Base-by-base conservation (phyloP, 2,888 invertebrate genomes). In the Xestia c-nigrum region DNA sequence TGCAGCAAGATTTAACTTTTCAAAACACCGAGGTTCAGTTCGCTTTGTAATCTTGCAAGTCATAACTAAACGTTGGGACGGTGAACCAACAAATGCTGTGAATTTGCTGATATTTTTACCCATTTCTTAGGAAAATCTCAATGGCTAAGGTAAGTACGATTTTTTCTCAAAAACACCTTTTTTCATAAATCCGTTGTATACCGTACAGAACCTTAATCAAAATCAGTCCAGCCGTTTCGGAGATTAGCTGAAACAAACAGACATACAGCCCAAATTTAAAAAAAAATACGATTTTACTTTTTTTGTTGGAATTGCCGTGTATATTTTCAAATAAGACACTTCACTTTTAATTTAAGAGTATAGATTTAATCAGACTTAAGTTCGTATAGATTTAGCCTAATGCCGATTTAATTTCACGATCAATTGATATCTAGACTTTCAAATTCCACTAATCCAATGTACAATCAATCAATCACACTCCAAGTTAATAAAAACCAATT, bases 1-100 rank as follows among this genome's bases (percentile, higher is more conserved):
- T 81, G 85, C 86, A 87, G 80, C 50, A 78, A 86, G 87, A 88
- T 90, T 89, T 88, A 89, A 90, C 87, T 90, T 89, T 86, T 85
- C 80, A 88, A 88, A 84, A 86, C 86, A 79, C 76, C 19, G 75
- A 69, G 78, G 74, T 76, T 76, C 76, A 55, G 78, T 78, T 80
- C 57, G 67, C 83, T 85, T 83, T 85, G 82, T 83, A 74, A 78
- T 73, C 31, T 75, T 72, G 72, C 76, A 74, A 84, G 72, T 65
- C 69, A 78, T 79, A 79, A 80, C 81, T 78, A 79, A 74, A 74
- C 68, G 47, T 43, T 72, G 65, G 16, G 55, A 65, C 68, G 24
- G 50, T 52, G 77, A 31, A 57, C 59, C 21, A 46, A 31, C 47
- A 78, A 57, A 83, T 68, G 59, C 57, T 69, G 46, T 73, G 65